phyloP scores from a whole-genome alignment of 1,140 invertebrate genomes.

The Drosophila trapezifrons region DNA sequence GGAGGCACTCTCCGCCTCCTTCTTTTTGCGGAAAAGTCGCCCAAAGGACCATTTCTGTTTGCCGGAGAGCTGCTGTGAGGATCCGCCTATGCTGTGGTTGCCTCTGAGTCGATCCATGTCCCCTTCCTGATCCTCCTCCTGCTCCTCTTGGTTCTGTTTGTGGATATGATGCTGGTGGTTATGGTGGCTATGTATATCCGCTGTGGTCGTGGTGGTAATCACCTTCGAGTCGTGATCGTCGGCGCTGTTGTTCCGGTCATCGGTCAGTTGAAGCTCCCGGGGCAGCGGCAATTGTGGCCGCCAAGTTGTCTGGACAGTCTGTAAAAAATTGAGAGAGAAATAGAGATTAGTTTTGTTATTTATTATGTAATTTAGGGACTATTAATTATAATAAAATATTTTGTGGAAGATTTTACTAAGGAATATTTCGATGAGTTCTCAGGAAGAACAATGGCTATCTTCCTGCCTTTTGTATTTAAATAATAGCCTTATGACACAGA shows the following conservation, averaged over 20 bases:
- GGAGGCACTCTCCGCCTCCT: constrained; percentile 86
- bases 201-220: constrained; percentile 44
- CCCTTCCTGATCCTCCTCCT: constrained; percentile 22
- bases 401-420: not conserved
- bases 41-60: constrained; percentile 90
- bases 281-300: constrained; percentile 82
- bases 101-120: constrained; percentile 72
- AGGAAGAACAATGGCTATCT: no score
- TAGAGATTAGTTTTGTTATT: constrained; percentile 45
- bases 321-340: constrained; percentile 36
- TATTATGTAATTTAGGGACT: not conserved
- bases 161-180: constrained; percentile 15
- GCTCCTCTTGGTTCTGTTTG: constrained; percentile 13
- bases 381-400: not conserved
- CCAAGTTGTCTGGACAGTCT: constrained; percentile 84
- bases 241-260: constrained; percentile 55
- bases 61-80: constrained; percentile 72
- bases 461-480: not conserved
- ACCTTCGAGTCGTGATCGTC: constrained; percentile 56
- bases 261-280: constrained; percentile 71
- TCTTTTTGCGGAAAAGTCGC: constrained; percentile 88
- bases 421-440: not conserved
- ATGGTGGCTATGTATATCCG: constrained; percentile 28
- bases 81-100: constrained; percentile 60
- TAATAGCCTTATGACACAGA: no score